phyloP scores from a whole-genome alignment of 1,140 invertebrate species.

The Ceratosolen fusciceps region DNA sequence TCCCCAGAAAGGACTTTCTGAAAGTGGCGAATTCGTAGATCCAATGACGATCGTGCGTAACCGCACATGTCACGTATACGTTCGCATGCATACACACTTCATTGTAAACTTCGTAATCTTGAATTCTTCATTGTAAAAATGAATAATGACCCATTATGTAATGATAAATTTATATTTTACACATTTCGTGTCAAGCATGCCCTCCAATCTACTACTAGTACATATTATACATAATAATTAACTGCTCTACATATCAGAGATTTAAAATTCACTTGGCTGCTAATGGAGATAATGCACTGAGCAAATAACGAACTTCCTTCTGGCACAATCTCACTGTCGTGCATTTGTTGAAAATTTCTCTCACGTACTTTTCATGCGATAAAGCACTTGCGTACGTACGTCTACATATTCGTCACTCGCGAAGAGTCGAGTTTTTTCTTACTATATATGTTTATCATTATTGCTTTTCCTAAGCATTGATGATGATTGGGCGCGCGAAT shows the following conservation, averaged over 20 bases:
- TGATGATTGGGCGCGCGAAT: background rate
- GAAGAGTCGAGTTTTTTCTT: slow-evolving; percentile 22
- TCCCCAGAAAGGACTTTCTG: slow-evolving; percentile 13
- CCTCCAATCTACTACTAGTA: slow-evolving; percentile 21
- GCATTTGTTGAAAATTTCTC: slow-evolving; percentile 16
- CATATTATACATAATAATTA: slow-evolving; percentile 38
- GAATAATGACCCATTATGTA: slow-evolving; percentile 42
- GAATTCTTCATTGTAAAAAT: slow-evolving; percentile 19
- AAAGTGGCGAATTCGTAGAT: slow-evolving; percentile 8
- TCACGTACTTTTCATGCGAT: slow-evolving; percentile 26
- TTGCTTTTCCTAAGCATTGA: slow-evolving; percentile 30
- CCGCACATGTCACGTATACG: background rate
- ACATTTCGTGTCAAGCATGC: slow-evolving; percentile 29
- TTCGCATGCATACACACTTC: background rate
- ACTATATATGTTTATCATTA: background rate
- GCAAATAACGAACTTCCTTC: slow-evolving; percentile 24
- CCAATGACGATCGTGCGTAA: background rate
- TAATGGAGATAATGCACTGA: slow-evolving; percentile 34
- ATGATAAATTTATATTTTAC: slow-evolving; percentile 47
- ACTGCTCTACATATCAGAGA: slow-evolving; percentile 8
- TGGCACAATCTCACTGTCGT: slow-evolving; percentile 1
- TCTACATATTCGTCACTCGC: slow-evolving; percentile 14
- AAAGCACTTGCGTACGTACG: slow-evolving; percentile 28
- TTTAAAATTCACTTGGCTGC: slow-evolving; percentile 19
- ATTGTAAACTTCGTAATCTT: slow-evolving; percentile 19